Evolutionary conservation across 2,113 vertebrate species (phyloP), one percentile per base, ranked within the genome.

Genomic region (Perca schrenkii): DNA sequence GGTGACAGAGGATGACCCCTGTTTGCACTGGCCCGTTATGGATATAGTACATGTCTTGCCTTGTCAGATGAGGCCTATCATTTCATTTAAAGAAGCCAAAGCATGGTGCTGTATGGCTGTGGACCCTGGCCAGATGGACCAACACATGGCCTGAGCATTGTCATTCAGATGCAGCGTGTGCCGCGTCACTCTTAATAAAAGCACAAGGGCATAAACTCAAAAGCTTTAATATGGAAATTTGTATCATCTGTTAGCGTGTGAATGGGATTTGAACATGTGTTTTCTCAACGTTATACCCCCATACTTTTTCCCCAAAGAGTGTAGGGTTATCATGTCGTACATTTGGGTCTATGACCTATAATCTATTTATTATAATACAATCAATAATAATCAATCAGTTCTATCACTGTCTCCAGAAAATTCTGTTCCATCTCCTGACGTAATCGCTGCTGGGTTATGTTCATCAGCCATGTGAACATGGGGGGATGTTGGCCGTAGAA

Each of bases 131-230:
- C 90, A 93, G 89, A 94, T 93, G 92, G 92, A 77, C 53, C 66
- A 13, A 92, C 91, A 93, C 90, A 92, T 92, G 91, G 91, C 74
- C 64, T 0, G 4, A 71, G 79, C 85, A 82, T 93, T 93, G 91
- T 93, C 86, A 92, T 93, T 93, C 83, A 93, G 91, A 92, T 92
- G 76, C 65, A 64, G 74, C 81, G 75, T 81, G 89, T 80, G 87
- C 74, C 40, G 60, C 36, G 22, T 80, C 73, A 8, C 70, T 83
- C 80, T 71, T 74, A 76, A 85, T 87, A 78, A 89, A 80, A 80
- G 74, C 64, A 78, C 52, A 70, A 79, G 63, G n/a, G 71, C 71
- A 86, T 84, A 69, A n/a, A 87, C 83, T 79, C 49, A 62, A 57
- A 34, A 7, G 76, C 71, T 79, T 74, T 77, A 53, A 13, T 65